Conservation (phyloP, 2,113 vertebrate genomes). For the Empidonax traillii region DNA sequence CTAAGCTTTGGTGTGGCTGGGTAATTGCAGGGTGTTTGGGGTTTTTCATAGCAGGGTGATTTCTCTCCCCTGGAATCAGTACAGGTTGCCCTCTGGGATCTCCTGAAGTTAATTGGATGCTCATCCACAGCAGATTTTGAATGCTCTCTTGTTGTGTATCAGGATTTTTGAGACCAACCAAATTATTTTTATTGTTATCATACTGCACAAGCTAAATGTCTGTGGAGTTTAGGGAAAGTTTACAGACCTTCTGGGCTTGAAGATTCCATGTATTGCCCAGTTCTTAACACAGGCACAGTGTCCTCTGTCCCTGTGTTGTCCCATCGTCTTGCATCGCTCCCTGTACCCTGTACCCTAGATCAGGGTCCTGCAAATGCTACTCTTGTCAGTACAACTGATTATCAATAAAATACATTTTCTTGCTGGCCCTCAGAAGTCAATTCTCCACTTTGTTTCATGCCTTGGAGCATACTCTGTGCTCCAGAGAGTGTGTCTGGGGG, state of each 20-base stretch:
- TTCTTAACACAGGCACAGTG: neutral
- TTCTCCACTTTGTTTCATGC: neutral
- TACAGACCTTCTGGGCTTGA: neutral
- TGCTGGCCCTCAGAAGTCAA: neutral
- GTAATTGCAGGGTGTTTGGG: neutral
- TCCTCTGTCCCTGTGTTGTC: neutral
- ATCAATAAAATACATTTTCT: neutral
- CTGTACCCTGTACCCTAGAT: accelerated
- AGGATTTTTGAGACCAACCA: neutral
- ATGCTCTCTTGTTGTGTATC: neutral
- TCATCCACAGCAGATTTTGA: neutral
- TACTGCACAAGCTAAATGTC: neutral
- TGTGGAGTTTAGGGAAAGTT: neutral
- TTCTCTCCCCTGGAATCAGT: neutral
- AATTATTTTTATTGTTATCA: neutral
- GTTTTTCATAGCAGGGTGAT: neutral
- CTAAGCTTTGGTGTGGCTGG: neutral
- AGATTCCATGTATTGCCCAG: neutral
- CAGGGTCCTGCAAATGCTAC: neutral
- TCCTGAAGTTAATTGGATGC: neutral
- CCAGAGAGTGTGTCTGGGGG: accelerated
- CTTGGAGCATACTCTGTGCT: neutral
- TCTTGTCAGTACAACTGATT: neutral
- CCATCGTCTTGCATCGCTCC: neutral
- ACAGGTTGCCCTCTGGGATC: neutral